Conservation (phyloP, 2,113 vertebrate genomes). For the Ranitomeya imitator region DNA sequence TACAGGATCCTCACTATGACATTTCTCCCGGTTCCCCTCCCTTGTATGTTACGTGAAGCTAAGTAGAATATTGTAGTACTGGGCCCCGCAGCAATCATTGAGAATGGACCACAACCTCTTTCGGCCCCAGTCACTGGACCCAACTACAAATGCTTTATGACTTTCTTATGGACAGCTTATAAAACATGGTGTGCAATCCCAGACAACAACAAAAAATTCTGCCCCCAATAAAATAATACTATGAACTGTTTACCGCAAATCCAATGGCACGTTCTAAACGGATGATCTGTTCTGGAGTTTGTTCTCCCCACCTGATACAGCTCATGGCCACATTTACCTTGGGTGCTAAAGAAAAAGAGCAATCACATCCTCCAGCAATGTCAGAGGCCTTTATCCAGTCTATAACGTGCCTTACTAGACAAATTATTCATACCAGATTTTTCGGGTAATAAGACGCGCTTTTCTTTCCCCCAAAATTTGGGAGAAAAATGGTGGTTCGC, state of each 20-base stretch:
- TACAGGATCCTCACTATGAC: too few relatives aligned
- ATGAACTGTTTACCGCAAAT: conserved; percentile 73
- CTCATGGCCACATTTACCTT: conserved; percentile 81
- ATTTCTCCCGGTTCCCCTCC: too few relatives aligned
- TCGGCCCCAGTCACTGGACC: too few relatives aligned
- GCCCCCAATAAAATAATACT: background rate
- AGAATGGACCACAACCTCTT: too few relatives aligned
- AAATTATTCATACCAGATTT: background rate
- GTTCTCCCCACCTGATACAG: conserved; percentile 91
- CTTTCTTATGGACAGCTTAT: background rate
- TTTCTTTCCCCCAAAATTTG: too few relatives aligned
- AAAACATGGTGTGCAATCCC: background rate
- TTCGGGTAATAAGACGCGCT: too few relatives aligned
- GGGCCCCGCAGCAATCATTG: too few relatives aligned
- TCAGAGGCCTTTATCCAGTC: background rate
- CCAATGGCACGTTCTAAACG: conserved; percentile 83
- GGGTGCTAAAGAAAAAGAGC: conserved; percentile 75
- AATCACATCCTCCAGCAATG: too few relatives aligned
- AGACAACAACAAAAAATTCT: background rate
- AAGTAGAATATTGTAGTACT: too few relatives aligned
- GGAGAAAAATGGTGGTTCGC: too few relatives aligned
- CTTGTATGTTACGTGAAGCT: too few relatives aligned
- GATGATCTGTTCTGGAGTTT: conserved; percentile 81
- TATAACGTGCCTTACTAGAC: background rate
- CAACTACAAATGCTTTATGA: too few relatives aligned